Base-by-base conservation (phyloP, 2,113 vertebrate genomes). In the Lepidothrix coronata region DNA sequence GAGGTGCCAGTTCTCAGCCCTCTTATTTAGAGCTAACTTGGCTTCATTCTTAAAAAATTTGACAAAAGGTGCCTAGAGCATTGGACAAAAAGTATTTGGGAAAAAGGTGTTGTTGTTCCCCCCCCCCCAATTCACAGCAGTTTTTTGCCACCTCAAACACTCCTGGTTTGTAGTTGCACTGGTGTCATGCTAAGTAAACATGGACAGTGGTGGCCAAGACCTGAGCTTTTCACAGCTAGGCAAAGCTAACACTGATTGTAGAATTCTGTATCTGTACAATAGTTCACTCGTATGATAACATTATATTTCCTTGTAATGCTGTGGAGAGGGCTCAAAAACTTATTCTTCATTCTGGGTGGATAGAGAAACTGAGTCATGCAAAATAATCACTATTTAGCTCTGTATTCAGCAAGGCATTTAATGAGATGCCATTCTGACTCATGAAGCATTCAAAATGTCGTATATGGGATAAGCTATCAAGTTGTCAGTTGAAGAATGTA, bases 291-390 rank as follows among this genome's bases (percentile, higher is more conserved):
- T 7, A 55, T n/a, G 13, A 27, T 30, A 35, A 27, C 25, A 21
- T 67, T 37, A 2, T 43, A 39, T 82, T 49, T 90, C 54, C 48
- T 80, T 70, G 33, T 35, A 54, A 46, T 21, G 27, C 63, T 77
- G 15, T 5, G 37, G 49, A 82, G 33, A 61, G 19, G 5, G 22
- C 59, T 92, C 55, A 75, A 35, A 79, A 61, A 43, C n/a, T 28
- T 24, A 41, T 33, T 73, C 49, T n/a, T 76, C 55, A 46, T 51
- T 76, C 71, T 63, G 71, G 58, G 33, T 79, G 46, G 46, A 77
- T 3, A 92, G 87, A 89, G 81, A 97, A 97, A 97, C 95, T 80
- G 88, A 96, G 93, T 79, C 91, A 91, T 58, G 43, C 72, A 88
- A 67, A 74, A 57, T 58, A 94, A 88, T 95, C 46, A 54, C 54